Evolutionary conservation across 2,797 vertebrate genomes (phyloP).

Genomic region (Oophaga sylvatica): DNA sequence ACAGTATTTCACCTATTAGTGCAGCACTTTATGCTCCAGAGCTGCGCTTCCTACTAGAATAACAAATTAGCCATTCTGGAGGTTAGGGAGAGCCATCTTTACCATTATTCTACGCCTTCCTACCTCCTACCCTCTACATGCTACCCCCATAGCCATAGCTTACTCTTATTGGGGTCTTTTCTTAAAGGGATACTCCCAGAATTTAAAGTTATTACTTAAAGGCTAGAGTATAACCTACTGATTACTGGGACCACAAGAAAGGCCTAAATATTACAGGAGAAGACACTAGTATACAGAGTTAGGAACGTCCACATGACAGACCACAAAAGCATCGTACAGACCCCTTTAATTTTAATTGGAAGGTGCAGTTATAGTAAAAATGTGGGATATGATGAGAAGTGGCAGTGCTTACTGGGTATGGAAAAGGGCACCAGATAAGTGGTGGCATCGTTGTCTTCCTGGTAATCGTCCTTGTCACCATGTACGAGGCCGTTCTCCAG

Average conservation of each 20-base stretch:
- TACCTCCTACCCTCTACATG: not conserved
- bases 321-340: too few relatives aligned
- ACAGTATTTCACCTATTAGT: not conserved
- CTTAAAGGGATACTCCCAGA: too few relatives aligned
- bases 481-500: conserved; percentile 93
- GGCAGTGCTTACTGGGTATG: conserved; percentile 77
- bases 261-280: too few relatives aligned
- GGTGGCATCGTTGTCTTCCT: conserved; percentile 69
- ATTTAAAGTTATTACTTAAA: too few relatives aligned
- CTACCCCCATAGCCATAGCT: not conserved
- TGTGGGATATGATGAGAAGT: too few relatives aligned
- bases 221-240: too few relatives aligned
- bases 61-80: not conserved
- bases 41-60: not conserved
- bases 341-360: too few relatives aligned
- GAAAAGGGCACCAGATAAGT: conserved; percentile 86
- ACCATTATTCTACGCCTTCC: not conserved
- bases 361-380: not conserved
- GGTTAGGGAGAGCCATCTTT: not conserved
- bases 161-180: not conserved
- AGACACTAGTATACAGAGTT: too few relatives aligned
- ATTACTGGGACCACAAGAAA: too few relatives aligned
- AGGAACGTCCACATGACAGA: not conserved
- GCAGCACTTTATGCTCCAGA: not conserved
- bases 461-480: conserved; percentile 80